Conservation (phyloP, 2,888 invertebrate species). For the Xestia xanthographa region DNA sequence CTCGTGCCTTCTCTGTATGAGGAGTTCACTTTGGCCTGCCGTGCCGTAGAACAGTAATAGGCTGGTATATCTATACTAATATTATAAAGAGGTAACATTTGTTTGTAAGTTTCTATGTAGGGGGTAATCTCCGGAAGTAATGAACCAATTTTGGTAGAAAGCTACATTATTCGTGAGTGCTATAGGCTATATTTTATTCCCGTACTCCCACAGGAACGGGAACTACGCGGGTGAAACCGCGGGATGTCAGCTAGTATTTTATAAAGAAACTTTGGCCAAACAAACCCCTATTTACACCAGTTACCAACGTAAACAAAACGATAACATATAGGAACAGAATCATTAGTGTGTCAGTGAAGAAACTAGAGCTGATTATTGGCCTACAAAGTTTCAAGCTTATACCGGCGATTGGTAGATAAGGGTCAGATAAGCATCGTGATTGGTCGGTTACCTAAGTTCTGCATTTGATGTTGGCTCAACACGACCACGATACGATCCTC, state of each 20-base stretch:
- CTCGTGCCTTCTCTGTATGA: background rate
- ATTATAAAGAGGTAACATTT: too few relatives aligned
- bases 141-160: too few relatives aligned
- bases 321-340: slow-evolving; percentile 32
- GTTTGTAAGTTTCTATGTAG: too few relatives aligned
- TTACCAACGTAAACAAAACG: slow-evolving; percentile 24
- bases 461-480: slow-evolving; percentile 86
- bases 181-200: too few relatives aligned
- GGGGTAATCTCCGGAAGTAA: too few relatives aligned
- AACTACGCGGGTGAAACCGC: too few relatives aligned
- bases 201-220: too few relatives aligned
- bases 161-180: too few relatives aligned
- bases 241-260: too few relatives aligned
- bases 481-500: slow-evolving; percentile 79
- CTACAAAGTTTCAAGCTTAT: slow-evolving; percentile 29
- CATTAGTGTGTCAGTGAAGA: slow-evolving; percentile 25
- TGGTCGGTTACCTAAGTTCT: slow-evolving; percentile 77
- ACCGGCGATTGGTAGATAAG: slow-evolving; percentile 30
- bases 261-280: background rate
- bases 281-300: background rate
- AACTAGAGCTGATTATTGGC: slow-evolving; percentile 12
- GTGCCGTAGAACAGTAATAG: background rate
- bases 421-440: slow-evolving; percentile 29
- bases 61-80: too few relatives aligned
- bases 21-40: background rate